These are phyloP conservation scores for Aphelocoma californica DNA, from an alignment of 2,797 vertebrate genomes.

Conservation along the genomic window DNA sequence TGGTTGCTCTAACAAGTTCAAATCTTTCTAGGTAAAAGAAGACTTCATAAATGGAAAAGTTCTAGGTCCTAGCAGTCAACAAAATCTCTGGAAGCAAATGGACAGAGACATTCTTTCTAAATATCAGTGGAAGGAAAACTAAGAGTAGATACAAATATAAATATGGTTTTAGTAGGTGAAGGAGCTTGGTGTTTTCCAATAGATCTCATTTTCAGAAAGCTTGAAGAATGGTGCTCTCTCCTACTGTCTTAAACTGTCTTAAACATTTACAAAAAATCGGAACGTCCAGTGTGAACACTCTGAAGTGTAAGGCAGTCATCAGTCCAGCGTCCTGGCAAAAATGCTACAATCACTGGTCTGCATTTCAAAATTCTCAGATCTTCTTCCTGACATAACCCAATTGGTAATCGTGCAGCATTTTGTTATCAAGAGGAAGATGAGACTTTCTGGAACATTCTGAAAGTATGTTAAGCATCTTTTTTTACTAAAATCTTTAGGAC, in stretches of 20 bases:
- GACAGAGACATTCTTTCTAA: not conserved
- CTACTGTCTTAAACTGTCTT: not conserved
- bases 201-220: not conserved
- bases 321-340: not conserved
- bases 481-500: not conserved
- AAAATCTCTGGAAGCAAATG: not conserved
- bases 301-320: not conserved
- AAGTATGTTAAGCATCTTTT: not conserved
- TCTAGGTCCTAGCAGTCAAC: not conserved
- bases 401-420: not conserved
- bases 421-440: not conserved
- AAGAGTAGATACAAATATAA: not conserved
- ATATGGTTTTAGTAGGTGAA: not conserved
- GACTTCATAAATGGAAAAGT: not conserved
- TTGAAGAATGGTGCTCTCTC: not conserved
- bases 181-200: not conserved
- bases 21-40: not conserved
- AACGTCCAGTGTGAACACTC: not conserved
- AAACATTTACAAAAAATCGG: not conserved
- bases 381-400: not conserved
- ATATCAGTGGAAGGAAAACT: not conserved
- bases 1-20: not conserved
- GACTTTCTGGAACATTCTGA: not conserved
- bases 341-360: not conserved
- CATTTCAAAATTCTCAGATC: not conserved